Evolutionary conservation across 1,140 invertebrate genomes (phyloP), one percentile per base, ranked within the genome.

Genomic region (Papilio helenus): DNA sequence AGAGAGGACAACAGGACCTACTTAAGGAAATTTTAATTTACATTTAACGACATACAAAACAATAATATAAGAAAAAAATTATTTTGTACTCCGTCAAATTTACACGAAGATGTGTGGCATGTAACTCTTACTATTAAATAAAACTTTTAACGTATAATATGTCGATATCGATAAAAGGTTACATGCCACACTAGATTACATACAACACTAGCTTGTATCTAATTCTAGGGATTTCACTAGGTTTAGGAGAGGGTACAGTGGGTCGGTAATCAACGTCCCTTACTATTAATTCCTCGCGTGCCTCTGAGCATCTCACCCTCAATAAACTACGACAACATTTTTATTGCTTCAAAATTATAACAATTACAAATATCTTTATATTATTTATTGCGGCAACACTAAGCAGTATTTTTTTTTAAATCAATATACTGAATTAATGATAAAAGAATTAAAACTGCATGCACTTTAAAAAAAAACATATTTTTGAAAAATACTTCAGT

Each of bases 271-370:
- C 82, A 83, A 51, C 68, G 82, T 87, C 88, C 79, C 87, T 89
- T 93, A 92, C 90, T 26, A 85, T 92, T 89, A 94, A 94, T 94
- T 94, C 92, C 92, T 93, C 86, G 87, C 88, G 92, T 94, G 92
- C 92, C 81, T 81, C 87, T 89, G 89, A 89, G 88, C 88, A 90
- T 87, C 84, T 86, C 82, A 83, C 87, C 90, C 87, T 4, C 76
- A 86, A 83, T 84, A 84, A 58, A 81, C 79, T 85, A 85, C 84
- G 29, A 29, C 29, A 34, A 87, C 81, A 76, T 85, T 81, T 81
- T 90, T 92, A 92, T 91, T 90, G 89, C 89, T 92, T 84, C 80
- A 86, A 87, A 88, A 85, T 61, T 39, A 39, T 42, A 42, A 61
- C 26, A 29, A 23, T 77, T 61, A 77, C 55, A 39, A 61, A 42